phyloP scores from a whole-genome alignment of 2,113 vertebrate genomes.

The Saguinus imperator region DNA sequence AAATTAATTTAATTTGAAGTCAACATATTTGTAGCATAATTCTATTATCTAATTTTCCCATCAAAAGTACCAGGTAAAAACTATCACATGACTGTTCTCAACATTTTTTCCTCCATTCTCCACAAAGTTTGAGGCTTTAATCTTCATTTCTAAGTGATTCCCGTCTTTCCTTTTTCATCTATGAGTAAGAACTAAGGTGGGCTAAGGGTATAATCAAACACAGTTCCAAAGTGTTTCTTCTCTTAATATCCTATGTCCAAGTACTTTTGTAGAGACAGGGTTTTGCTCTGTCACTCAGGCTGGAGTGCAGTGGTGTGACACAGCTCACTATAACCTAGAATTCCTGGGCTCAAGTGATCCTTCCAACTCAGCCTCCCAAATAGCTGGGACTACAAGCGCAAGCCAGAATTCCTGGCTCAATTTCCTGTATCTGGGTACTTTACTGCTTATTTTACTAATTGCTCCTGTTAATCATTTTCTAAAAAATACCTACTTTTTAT shows the following conservation, averaged over 20 bases:
- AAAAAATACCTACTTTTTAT: constrained; percentile 27
- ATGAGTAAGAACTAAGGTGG: background rate
- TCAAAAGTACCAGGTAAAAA: background rate
- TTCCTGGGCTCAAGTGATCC: background rate
- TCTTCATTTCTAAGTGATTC: constrained; percentile 36
- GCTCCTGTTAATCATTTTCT: constrained; percentile 17
- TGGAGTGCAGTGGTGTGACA: background rate
- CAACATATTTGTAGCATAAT: background rate
- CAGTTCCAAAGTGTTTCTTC: constrained; percentile 35
- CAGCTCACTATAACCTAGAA: background rate
- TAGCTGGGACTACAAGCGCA: background rate
- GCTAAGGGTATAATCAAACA: background rate
- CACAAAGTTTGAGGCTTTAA: constrained; percentile 35
- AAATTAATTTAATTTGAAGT: constrained; percentile 34
- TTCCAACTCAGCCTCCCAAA: background rate
- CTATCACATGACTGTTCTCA: background rate
- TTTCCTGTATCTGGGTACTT: constrained; percentile 15
- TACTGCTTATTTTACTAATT: constrained; percentile 38
- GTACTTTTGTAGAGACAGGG: background rate
- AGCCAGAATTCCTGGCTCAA: background rate
- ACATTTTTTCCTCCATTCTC: background rate
- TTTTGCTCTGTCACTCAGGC: background rate
- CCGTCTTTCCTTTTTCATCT: background rate
- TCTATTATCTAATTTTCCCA: constrained; percentile 13
- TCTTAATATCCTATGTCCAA: constrained; percentile 15